Conservation (phyloP, 64 coral and sea anemone genomes). For the Cladopsammia gracilis region DNA sequence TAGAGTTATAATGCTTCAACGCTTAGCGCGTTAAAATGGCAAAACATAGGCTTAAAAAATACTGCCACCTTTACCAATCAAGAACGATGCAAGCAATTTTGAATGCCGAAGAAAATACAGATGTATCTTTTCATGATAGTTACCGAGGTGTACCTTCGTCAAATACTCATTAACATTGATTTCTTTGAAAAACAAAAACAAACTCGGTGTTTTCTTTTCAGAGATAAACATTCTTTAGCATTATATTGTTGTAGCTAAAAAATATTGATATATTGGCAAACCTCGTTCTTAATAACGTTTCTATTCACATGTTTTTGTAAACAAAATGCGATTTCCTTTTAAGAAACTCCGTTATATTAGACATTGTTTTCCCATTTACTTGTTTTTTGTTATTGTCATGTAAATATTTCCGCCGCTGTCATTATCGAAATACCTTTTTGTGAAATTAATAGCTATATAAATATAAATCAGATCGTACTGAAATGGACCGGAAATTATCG, state of each 20-base stretch:
- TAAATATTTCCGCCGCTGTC: not conserved
- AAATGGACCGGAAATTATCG: not conserved
- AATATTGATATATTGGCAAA: not conserved
- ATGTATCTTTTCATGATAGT: no score
- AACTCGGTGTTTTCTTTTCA: slow-evolving; percentile 5
- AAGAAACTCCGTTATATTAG: not conserved
- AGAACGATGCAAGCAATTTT: not conserved
- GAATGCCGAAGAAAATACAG: no score
- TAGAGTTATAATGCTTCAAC: not conserved
- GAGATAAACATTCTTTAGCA: not conserved
- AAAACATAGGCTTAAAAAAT: not conserved
- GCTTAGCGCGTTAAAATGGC: not conserved
- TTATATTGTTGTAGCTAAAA: not conserved
- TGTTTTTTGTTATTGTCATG: not conserved
- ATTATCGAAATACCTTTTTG: not conserved
- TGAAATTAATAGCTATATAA: slow-evolving; percentile 1
- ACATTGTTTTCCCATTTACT: not conserved
- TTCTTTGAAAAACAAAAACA: slow-evolving; percentile 11
- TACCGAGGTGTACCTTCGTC: no score
- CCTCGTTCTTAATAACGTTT: not conserved
- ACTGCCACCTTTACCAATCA: not conserved
- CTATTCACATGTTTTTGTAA: not conserved
- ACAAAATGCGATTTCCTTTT: not conserved
- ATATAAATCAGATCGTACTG: not conserved
- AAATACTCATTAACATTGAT: not conserved